phyloP scores from a whole-genome alignment of 2,888 invertebrate genomes.

The Thecophora atra region DNA sequence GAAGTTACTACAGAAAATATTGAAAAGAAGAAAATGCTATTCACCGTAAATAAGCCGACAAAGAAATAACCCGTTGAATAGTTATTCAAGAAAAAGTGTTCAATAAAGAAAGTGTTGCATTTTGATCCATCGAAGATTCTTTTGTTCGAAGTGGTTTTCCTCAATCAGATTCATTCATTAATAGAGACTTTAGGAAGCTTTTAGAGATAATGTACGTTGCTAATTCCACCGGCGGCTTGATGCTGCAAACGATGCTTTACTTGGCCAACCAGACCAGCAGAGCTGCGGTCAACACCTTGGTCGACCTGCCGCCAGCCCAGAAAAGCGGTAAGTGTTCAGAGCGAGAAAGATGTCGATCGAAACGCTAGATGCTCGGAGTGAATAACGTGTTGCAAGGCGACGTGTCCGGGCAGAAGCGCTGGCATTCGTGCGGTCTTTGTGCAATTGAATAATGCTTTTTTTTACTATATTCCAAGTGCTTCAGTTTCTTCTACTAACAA shows the following conservation, averaged over 20 bases:
- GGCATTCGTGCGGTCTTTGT: background rate
- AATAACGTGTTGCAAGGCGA: background rate
- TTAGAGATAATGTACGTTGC: conserved; percentile 58
- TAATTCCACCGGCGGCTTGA: conserved; percentile 63
- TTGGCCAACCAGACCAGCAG: conserved; percentile 64
- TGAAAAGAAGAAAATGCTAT: background rate
- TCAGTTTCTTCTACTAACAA: too few species aligned
- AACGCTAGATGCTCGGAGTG: background rate
- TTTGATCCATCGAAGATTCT: background rate
- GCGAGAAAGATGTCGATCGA: background rate
- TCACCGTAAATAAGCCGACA: background rate
- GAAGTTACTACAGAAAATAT: conserved; percentile 11
- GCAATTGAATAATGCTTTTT: too few species aligned
- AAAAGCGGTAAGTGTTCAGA: conserved; percentile 61
- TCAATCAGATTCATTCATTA: too few species aligned
- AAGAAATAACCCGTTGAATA: background rate
- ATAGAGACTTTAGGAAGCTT: too few species aligned
- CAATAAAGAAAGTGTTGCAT: background rate
- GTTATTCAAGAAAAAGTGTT: background rate
- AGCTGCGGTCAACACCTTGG: conserved; percentile 59
- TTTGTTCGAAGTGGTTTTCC: too few species aligned
- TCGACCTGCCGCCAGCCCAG: conserved; percentile 61
- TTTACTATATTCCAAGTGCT: too few species aligned
- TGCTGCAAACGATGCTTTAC: conserved; percentile 66
- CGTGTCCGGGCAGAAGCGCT: background rate